A percentile compares a stretch with the other conserved stretches of the same genome.
Conservation (phyloP, 1,140 invertebrate genomes). For the Pteromalus puparum region DNA sequence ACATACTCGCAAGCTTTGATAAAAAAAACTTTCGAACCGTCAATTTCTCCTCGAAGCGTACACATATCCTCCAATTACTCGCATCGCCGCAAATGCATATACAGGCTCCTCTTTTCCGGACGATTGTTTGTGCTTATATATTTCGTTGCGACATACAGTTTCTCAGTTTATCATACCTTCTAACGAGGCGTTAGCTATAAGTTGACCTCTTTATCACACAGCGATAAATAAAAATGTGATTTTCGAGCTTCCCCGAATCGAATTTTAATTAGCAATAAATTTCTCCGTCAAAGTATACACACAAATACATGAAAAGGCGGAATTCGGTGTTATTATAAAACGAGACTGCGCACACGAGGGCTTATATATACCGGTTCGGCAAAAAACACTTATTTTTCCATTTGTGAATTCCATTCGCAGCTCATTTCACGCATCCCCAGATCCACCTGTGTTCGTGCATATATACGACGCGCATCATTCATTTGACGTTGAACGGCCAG, state of each 20-base stretch:
- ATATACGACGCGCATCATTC: constrained; percentile 21
- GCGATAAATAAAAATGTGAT: neutral
- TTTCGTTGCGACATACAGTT: too few species aligned
- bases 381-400: neutral
- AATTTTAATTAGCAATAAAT: too few species aligned
- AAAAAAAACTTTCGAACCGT: constrained; percentile 24
- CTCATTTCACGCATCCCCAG: neutral
- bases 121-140: neutral
- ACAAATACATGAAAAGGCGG: too few species aligned
- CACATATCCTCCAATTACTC: constrained; percentile 32
- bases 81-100: constrained; percentile 19
- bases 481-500: constrained; percentile 3
- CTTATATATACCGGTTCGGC: neutral
- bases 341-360: neutral
- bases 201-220: too few species aligned
- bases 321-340: neutral
- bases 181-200: too few species aligned
- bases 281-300: too few species aligned
- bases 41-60: constrained; percentile 11
- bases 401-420: neutral
- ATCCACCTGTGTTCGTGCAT: neutral
- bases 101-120: constrained; percentile 17
- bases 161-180: too few species aligned
- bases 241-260: neutral
- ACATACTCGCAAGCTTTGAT: neutral